Evolutionary conservation across 2,888 invertebrate genomes (phyloP), one percentile per base, ranked within the genome.

Genomic region (Oxytorus armatus): DNA sequence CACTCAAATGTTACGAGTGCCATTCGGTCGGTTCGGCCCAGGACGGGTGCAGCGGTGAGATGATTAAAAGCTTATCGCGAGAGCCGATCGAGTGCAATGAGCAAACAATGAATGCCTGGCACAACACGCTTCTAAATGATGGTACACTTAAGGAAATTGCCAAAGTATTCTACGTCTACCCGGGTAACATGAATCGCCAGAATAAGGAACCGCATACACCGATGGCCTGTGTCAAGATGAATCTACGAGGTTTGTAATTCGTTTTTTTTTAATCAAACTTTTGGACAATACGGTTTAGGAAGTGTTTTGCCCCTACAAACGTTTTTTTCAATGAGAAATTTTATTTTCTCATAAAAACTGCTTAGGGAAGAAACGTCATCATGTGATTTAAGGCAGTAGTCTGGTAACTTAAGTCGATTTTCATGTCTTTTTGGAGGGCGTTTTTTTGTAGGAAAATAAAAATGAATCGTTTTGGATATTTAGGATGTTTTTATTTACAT

Each of bases 1-100:
- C 81, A 14, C 66, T 89, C 33, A 87, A 85, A 33, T 90, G 90
- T 81, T 90, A 89, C 83, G 85, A 86, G 81, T 90, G 90, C 74
- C 84, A 75, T 10, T 65, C 84, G 16, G 70, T 77, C 23, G 79
- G 83, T 1, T 36, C 55, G 14, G 85, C 83, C 7, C 68, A 86
- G 29, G 70, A 84, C 16, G 81, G 63, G 0, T 90, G 90, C 69
- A 84, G 78, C 23, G 84, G 84, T n/a, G 85, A 87, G 14, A 83
- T 83, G 69, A 53, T 79, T 42, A 81, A 81, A 51, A 79, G 68
- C 42, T 49, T 36, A 5, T 29, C 18, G 0, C 65, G 68, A 23
- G 29, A 55, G 53, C 80, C 86, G 10, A 77, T 82, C 1, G 87
- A 88, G 47, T 90, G 90, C 29, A 84, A 78, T 16, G 23, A 74